A percentile compares a stretch with the other conserved stretches of the same genome.
Conservation (phyloP, 2,113 vertebrate species). For the Reinhardtius hippoglossoides region DNA sequence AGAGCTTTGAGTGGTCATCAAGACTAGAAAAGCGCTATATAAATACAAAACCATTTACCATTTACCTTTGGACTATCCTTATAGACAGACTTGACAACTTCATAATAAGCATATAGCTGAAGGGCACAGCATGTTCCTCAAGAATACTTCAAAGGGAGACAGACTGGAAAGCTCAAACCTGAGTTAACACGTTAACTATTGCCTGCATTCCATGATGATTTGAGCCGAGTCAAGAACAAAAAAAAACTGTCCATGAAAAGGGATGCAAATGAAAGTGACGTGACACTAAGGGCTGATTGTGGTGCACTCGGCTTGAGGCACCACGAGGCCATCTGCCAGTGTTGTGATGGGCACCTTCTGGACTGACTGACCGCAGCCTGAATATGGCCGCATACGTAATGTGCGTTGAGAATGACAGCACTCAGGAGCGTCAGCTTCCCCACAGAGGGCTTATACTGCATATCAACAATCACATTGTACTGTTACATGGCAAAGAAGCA, state of each 20-base stretch:
- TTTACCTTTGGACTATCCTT: too few relatives aligned
- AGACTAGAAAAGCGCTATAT: too few relatives aligned
- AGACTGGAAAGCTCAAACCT: background rate
- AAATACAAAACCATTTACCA: too few relatives aligned
- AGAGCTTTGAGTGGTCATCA: too few relatives aligned
- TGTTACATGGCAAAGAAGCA: background rate
- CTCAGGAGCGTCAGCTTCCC: conserved; percentile 16
- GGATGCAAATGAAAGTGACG: conserved; percentile 39
- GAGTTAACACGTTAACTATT: too few relatives aligned
- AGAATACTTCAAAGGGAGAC: background rate
- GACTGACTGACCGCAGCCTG: conserved; percentile 52
- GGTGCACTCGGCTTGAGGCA: conserved; percentile 42
- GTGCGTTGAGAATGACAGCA: conserved; percentile 34
- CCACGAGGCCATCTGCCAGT: conserved; percentile 65
- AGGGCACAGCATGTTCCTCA: background rate
- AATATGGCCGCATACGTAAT: conserved; percentile 27
- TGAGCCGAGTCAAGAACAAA: background rate
- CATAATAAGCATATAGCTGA: background rate
- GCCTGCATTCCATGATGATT: background rate
- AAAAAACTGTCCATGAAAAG: conserved; percentile 6
- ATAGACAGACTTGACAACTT: background rate
- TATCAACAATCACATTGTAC: background rate
- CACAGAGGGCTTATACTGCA: background rate
- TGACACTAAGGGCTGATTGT: conserved; percentile 64
- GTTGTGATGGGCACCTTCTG: conserved; percentile 59